A percentile compares a stretch with the other conserved stretches of the same genome.
Evolutionary conservation across 2,888 invertebrate species (phyloP).

Genomic region (Acleris holmiana): DNA sequence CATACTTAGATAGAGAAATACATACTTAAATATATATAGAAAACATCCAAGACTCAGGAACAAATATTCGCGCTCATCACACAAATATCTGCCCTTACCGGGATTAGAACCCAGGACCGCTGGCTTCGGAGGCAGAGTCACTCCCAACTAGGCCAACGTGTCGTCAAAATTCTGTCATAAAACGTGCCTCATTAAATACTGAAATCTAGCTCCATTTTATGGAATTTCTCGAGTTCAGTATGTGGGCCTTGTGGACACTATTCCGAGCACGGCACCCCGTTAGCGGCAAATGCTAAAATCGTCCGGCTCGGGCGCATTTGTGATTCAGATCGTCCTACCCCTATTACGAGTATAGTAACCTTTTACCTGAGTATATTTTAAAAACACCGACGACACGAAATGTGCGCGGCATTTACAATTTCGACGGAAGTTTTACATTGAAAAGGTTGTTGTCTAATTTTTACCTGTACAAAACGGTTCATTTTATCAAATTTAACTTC

Average conservation of each 20-base stretch:
- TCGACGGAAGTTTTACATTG: conserved; percentile 33
- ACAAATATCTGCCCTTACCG: too few relatives aligned
- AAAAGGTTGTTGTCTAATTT: conserved; percentile 22
- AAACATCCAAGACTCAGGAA: too few relatives aligned
- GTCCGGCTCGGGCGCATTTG: conserved; percentile 45
- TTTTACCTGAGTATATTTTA: conserved; percentile 45
- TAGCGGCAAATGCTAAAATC: conserved; percentile 47
- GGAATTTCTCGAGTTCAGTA: background rate
- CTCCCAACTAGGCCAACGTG: too few relatives aligned
- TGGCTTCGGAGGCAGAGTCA: too few relatives aligned
- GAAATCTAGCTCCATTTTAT: background rate
- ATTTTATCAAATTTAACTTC: too few relatives aligned
- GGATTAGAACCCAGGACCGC: too few relatives aligned
- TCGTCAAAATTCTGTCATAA: too few relatives aligned
- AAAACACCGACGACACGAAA: conserved; percentile 38
- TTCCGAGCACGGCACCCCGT: conserved; percentile 47
- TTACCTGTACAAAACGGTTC: background rate
- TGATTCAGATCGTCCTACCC: conserved; percentile 46
- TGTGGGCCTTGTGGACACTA: conserved; percentile 23
- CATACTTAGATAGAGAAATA: too few relatives aligned
- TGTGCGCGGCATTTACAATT: conserved; percentile 7
- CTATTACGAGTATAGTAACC: conserved; percentile 41
- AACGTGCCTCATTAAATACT: background rate
- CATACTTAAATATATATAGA: too few relatives aligned
- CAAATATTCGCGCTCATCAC: too few relatives aligned